Evolutionary conservation across 2,797 vertebrate genomes (phyloP).

Genomic region (Lepidocolaptes lacrymiger): DNA sequence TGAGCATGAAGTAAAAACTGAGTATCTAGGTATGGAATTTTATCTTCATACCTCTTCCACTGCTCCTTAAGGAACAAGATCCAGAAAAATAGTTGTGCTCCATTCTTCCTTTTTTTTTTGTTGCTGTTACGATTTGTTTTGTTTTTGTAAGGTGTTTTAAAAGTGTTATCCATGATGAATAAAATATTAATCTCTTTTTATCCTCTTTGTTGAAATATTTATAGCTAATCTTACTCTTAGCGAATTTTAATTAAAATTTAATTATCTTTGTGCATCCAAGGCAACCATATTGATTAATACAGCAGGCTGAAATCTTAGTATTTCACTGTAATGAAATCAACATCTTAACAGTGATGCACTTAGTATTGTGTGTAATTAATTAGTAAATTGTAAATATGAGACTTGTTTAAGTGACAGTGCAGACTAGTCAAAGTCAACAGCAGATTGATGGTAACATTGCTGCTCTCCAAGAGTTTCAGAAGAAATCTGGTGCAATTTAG

Average conservation of each 20-base stretch:
- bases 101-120: background rate
- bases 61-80: background rate
- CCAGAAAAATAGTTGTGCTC: background rate
- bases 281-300: slow-evolving; percentile 53
- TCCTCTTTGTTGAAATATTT: slow-evolving; percentile 66
- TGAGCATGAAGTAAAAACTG: background rate
- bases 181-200: slow-evolving; percentile 52
- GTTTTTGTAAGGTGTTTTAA: background rate
- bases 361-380: slow-evolving; percentile 29
- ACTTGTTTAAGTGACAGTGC: background rate
- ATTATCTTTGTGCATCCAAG: slow-evolving; percentile 43
- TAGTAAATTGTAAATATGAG: slow-evolving; percentile 6
- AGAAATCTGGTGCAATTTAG: background rate
- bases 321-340: slow-evolving; percentile 35
- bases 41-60: background rate
- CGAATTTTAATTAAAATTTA: slow-evolving; percentile 65
- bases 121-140: background rate
- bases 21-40: background rate
- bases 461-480: background rate
- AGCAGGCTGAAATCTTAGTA: background rate
- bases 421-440: background rate
- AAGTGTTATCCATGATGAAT: slow-evolving; percentile 9
- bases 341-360: background rate
- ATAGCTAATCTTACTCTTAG: slow-evolving; percentile 42
- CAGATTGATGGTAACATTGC: background rate